Evolutionary conservation across 1,140 invertebrate genomes (phyloP).

Genomic region (Holotrichia oblita): DNA sequence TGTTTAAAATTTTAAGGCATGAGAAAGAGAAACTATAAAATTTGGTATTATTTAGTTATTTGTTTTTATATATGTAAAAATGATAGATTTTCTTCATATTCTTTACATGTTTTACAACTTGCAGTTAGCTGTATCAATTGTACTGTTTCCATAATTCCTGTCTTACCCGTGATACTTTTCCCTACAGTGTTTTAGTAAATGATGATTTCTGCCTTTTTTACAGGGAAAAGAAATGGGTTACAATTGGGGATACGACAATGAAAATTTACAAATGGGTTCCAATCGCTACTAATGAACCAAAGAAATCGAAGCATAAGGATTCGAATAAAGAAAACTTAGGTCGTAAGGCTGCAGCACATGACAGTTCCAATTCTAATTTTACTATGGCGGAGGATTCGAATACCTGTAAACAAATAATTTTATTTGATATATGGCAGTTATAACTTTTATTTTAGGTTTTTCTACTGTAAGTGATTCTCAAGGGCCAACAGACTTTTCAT

Average conservation of each 20-base stretch:
- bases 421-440: not conserved
- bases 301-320: slow-evolving; percentile 66
- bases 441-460: too few species aligned
- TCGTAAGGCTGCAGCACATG: not conserved
- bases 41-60: too few species aligned
- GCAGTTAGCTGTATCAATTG: too few species aligned
- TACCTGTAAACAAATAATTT: slow-evolving; percentile 19
- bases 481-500: slow-evolving; percentile 84
- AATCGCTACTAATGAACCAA: slow-evolving; percentile 80
- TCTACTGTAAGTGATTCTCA: slow-evolving; percentile 88
- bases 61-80: too few species aligned
- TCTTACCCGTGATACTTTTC: too few species aligned
- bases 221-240: slow-evolving; percentile 99
- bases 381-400: slow-evolving; percentile 37
- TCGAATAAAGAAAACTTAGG: slow-evolving; percentile 25
- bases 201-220: not conserved
- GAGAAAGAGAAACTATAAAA: too few species aligned
- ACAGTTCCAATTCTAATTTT: slow-evolving; percentile 33
- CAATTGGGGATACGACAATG: slow-evolving; percentile 97
- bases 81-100: too few species aligned
- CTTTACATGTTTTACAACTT: too few species aligned
- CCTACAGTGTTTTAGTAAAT: too few species aligned
- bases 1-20: too few species aligned
- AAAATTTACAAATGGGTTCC: slow-evolving; percentile 99
- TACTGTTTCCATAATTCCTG: too few species aligned